Conservation (phyloP, 2,797 vertebrate species). For the Cyclopterus lumpus region DNA sequence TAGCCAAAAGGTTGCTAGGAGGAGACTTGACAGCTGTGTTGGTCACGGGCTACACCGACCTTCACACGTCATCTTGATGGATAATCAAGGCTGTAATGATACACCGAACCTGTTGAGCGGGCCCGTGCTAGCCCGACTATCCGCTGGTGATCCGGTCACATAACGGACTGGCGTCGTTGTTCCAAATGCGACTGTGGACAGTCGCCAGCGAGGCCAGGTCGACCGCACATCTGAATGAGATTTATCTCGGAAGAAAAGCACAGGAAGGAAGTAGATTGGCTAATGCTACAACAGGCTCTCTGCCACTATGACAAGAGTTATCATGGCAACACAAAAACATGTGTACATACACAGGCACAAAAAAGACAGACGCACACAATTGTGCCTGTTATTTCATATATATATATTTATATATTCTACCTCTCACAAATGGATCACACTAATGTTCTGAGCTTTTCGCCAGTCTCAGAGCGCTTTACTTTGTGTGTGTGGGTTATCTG, state of each 20-base stretch:
- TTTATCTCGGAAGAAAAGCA: constrained; percentile 42
- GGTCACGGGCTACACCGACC: constrained; percentile 81
- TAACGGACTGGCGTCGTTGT: constrained; percentile 44
- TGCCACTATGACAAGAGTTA: constrained; percentile 60
- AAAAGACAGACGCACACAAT: constrained; percentile 42
- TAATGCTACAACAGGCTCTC: constrained; percentile 54
- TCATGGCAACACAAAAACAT: constrained; percentile 62
- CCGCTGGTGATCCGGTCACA: constrained; percentile 54
- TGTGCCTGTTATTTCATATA: constrained; percentile 44
- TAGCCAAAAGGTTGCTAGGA: constrained; percentile 74
- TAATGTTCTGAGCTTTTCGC: constrained; percentile 73
- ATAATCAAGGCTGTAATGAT: constrained; percentile 71
- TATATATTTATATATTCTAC: constrained; percentile 44
- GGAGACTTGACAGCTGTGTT: constrained; percentile 84
- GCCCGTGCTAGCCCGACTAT: constrained; percentile 51
- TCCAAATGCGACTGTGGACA: constrained; percentile 33
- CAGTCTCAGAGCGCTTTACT: constrained; percentile 71
- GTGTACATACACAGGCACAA: constrained; percentile 31
- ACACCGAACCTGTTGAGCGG: constrained; percentile 66
- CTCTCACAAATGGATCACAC: constrained; percentile 72
- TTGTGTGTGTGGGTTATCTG: constrained; percentile 64
- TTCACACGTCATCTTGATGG: constrained; percentile 81
- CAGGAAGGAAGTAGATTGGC: constrained; percentile 62
- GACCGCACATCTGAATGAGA: constrained; percentile 36
- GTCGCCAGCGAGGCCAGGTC: constrained; percentile 34